A percentile compares a stretch with the other conserved stretches of the same genome.
Conservation (phyloP, 2,113 vertebrate species). For the Bungarus multicinctus region DNA sequence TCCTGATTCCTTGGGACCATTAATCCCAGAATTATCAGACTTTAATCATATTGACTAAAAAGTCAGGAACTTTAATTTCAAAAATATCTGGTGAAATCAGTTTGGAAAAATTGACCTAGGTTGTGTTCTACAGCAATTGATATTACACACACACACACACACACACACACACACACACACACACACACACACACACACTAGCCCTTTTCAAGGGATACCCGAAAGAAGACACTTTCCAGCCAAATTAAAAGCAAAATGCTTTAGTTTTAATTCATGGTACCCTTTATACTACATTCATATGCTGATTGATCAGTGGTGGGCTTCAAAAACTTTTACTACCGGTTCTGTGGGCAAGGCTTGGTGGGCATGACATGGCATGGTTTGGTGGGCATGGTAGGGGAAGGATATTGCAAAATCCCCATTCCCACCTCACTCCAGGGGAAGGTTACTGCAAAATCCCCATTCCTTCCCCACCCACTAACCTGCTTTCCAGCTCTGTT, state of each 20-base stretch:
- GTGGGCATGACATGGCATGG: too few relatives aligned
- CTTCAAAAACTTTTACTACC: too few relatives aligned
- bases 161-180: not conserved
- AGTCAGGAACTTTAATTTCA: not conserved
- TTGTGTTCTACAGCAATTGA: not conserved
- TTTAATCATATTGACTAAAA: not conserved
- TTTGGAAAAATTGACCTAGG: not conserved
- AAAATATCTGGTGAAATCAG: not conserved
- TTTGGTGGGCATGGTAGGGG: too few relatives aligned
- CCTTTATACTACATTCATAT: not conserved
- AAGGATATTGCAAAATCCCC: too few relatives aligned
- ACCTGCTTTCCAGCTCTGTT: too few relatives aligned
- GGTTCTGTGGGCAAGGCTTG: too few relatives aligned
- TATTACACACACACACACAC: not conserved
- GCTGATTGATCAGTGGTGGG: not conserved
- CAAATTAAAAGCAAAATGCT: not conserved
- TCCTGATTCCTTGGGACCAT: not conserved
- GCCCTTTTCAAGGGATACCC: not conserved
- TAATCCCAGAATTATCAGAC: not conserved
- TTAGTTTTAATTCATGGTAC: not conserved
- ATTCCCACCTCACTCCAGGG: too few relatives aligned
- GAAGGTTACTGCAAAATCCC: too few relatives aligned
- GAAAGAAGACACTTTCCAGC: not conserved
- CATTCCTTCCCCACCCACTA: too few relatives aligned
- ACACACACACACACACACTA: not conserved